These are phyloP conservation scores for Potamilus streckersoni DNA, from an alignment of 1,140 invertebrate species.

Conservation along the genomic window DNA sequence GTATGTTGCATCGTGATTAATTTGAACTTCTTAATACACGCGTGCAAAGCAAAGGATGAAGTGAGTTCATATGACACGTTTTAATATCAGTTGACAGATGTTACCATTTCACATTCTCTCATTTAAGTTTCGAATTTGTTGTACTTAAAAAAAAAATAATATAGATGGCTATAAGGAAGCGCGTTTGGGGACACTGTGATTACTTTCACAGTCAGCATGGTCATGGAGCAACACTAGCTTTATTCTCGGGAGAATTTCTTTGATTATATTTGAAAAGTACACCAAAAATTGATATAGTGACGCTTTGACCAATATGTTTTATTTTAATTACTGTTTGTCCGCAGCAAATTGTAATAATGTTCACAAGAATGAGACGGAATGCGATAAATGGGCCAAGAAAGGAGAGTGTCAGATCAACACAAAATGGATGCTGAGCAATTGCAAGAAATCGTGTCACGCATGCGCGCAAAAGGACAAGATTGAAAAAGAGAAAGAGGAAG, in stretches of 20 bases:
- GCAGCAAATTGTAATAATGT: constrained; percentile 38
- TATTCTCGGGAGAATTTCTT: background rate
- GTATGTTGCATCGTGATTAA: background rate
- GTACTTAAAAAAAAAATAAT: background rate
- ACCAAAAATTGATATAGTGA: background rate
- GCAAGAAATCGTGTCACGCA: constrained; percentile 46
- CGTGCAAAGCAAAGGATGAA: background rate
- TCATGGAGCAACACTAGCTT: background rate
- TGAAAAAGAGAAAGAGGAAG: constrained; percentile 9
- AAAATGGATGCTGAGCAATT: constrained; percentile 50
- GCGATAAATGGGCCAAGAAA: constrained; percentile 41
- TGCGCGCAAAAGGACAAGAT: constrained; percentile 19
- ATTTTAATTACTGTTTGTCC: background rate
- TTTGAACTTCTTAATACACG: background rate
- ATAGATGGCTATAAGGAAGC: background rate
- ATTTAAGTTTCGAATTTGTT: too few species aligned
- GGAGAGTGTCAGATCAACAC: constrained; percentile 50
- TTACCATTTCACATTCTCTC: too few species aligned
- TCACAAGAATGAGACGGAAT: constrained; percentile 34
- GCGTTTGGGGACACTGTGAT: background rate
- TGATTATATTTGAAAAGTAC: background rate
- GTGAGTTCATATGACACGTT: too few species aligned
- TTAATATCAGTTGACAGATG: too few species aligned
- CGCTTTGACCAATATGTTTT: background rate
- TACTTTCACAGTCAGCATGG: background rate